Evolutionary conservation across 2,888 invertebrate genomes (phyloP), one percentile per base, ranked within the genome.

Genomic region (Ophion ellenae): DNA sequence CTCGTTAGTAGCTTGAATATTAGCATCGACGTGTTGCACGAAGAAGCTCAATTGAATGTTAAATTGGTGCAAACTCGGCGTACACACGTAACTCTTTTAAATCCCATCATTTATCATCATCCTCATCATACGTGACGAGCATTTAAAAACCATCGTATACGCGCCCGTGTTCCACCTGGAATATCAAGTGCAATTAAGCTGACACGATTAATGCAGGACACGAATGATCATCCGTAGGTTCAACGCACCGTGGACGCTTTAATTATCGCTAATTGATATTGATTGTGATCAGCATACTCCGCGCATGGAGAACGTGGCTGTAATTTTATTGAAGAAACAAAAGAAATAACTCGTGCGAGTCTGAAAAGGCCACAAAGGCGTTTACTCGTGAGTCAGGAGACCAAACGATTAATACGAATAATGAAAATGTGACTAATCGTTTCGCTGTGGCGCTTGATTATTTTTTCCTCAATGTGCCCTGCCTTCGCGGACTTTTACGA

Each of bases 261-360:
- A 84, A 86, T 86, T 79, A 81, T 71, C 75, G 74, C 45, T 81
- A 86, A 86, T 81, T 84, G 78, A 78, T 61, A 81, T 84, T 86
- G 69, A 86, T 86, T 83, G 83, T 64, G 71, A 64, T 59, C 63
- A 83, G 64, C 66, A 66, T 53, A 53, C 53, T 17, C 53, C 5
- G 40, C 40, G 6, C 40, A 40, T 9, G 40, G 40, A 40, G 9
- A 40, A 40, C 40, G 40, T 40, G 40, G 40, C 9, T 9, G 40
- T 40, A 40, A 40, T 40, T 40, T 40, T 9, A 40, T 40, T 40
- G 40, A 9, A 6, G 40, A 40, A 40, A 40, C 5, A 40, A 36
- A 36, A 40, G 9, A 1, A 40, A 40, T 40, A 40, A 40, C 40
- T 40, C 40, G 40, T 40, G 40, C 40, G 40, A 40, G 40, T 6